A percentile compares a stretch with the other conserved stretches of the same genome.
Conservation (phyloP, 2,888 invertebrate genomes). For the Hemithea aestivaria region DNA sequence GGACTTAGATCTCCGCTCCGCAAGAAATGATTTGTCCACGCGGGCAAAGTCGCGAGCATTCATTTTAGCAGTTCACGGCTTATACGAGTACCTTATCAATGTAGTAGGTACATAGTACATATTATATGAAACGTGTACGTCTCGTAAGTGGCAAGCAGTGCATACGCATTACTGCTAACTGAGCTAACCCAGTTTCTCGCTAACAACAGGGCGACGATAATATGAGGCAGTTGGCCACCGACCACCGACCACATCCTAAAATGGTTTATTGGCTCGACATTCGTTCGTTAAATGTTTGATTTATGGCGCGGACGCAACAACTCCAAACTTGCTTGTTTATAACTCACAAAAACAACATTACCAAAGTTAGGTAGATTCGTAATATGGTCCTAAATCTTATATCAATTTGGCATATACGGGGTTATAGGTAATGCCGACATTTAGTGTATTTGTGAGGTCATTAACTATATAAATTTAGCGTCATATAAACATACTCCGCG, state of each 20-base stretch:
- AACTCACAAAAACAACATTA: constrained; percentile 21
- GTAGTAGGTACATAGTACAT: no score
- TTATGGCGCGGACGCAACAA: constrained; percentile 49
- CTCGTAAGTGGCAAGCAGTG: constrained; percentile 11
- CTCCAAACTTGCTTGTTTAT: constrained; percentile 31
- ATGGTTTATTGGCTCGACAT: constrained; percentile 60
- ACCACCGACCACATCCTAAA: constrained; percentile 42
- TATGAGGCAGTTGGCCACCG: constrained; percentile 43
- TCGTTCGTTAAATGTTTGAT: constrained; percentile 62
- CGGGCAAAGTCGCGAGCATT: no score
- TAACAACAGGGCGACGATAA: constrained; percentile 32
- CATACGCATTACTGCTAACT: constrained; percentile 28
- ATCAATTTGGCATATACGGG: no score
- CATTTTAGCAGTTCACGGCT: constrained; percentile 20
- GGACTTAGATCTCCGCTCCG: no score
- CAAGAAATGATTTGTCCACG: no score
- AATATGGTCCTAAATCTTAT: background rate
- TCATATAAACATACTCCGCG: no score
- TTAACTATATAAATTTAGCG: no score
- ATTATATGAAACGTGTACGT: constrained; percentile 2
- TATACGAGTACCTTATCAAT: constrained; percentile 17
- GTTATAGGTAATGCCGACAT: no score
- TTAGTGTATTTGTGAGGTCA: no score
- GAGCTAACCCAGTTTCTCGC: constrained; percentile 28
- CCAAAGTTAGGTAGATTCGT: background rate